Evolutionary conservation across 2,888 invertebrate genomes (phyloP).

Genomic region (Leucoma salicis): DNA sequence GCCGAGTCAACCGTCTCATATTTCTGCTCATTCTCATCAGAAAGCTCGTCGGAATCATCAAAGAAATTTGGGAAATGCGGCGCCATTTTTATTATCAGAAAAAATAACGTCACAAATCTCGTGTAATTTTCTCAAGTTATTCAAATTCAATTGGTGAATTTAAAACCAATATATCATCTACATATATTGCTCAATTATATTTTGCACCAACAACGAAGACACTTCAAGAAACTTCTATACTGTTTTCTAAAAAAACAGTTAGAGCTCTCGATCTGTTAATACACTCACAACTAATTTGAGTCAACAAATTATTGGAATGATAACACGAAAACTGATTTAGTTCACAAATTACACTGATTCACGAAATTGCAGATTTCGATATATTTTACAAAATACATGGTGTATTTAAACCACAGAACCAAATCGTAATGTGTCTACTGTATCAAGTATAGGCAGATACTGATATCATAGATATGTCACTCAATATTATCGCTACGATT

Average conservation of each 20-base stretch:
- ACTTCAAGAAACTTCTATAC: conserved; percentile 18
- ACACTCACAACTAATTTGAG: conserved; percentile 54
- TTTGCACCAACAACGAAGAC: neutral
- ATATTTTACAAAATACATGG: conserved; percentile 20
- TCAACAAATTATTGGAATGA: conserved; percentile 55
- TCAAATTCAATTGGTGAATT: neutral
- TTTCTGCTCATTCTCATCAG: conserved; percentile 9
- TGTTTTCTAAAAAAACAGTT: conserved; percentile 23
- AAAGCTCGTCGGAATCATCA: conserved; percentile 14
- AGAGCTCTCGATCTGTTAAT: conserved; percentile 10
- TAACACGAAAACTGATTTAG: neutral
- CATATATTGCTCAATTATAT: neutral
- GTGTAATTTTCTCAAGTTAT: too few species aligned
- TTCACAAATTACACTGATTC: conserved; percentile 9
- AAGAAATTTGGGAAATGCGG: conserved; percentile 47
- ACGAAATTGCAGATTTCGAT: conserved; percentile 5
- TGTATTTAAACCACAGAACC: conserved; percentile 10
- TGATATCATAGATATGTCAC: conserved; percentile 29
- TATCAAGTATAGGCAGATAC: conserved; percentile 13
- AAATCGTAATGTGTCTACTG: conserved; percentile 11
- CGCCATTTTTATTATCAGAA: conserved; percentile 56
- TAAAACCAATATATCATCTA: neutral
- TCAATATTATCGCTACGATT: conserved; percentile 25
- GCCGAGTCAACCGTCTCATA: conserved; percentile 30
- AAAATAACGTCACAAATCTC: too few species aligned